Percentiles rank a stretch among this genome's conserved stretches.
Conservation (phyloP, 1,140 invertebrate species). For the Pachypsylla venusta region DNA sequence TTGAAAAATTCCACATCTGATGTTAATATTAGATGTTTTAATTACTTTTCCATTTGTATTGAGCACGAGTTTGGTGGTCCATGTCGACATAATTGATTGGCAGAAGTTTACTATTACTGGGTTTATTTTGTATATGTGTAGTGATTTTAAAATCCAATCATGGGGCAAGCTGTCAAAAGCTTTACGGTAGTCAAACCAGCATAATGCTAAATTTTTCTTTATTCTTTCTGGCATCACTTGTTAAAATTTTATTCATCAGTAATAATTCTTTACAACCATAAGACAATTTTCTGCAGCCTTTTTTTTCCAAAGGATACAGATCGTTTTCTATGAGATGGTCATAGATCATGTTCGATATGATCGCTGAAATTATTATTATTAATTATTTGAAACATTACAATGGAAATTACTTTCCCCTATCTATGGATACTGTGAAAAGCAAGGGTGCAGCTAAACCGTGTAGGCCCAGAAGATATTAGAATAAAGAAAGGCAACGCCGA, state of each 20-base stretch:
- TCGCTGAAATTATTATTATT: not conserved
- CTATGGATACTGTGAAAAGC: too few species aligned
- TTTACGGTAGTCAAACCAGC: slow-evolving; percentile 3
- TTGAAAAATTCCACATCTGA: too few species aligned
- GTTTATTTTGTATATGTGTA: slow-evolving; percentile 18
- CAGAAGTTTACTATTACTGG: not conserved
- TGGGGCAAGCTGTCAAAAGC: not conserved
- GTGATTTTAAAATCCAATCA: slow-evolving; percentile 18
- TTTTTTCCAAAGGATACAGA: not conserved
- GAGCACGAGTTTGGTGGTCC: not conserved
- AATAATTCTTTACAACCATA: not conserved
- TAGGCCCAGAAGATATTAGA: too few species aligned
- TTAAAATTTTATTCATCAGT: not conserved
- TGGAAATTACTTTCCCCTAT: too few species aligned
- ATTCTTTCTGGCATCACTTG: not conserved
- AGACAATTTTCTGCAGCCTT: not conserved
- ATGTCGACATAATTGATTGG: not conserved
- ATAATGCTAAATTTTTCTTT: not conserved
- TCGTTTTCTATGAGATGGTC: not conserved
- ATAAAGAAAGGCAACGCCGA: too few species aligned
- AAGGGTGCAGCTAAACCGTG: too few species aligned
- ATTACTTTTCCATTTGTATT: not conserved
- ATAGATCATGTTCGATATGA: not conserved
- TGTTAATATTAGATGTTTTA: too few species aligned
- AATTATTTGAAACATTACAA: too few species aligned